Conservation (phyloP, 1,140 invertebrate genomes). For the Pomphorhynchus laevis region DNA sequence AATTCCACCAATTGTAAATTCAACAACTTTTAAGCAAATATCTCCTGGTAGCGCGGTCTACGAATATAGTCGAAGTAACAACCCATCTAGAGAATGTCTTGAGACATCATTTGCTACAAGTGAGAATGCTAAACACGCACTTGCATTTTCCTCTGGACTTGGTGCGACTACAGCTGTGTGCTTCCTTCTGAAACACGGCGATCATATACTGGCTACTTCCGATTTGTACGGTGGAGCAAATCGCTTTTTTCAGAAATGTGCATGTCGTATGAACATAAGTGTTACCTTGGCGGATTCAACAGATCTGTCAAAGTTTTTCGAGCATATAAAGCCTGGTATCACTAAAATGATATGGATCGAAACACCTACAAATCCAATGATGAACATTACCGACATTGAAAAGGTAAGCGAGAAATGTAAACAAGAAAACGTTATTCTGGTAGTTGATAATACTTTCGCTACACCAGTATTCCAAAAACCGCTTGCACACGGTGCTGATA, state of each 20-base stretch:
- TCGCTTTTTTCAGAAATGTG: conserved; percentile 25
- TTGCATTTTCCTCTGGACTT: conserved; percentile 45
- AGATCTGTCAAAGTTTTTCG: conserved; percentile 29
- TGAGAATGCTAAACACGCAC: conserved; percentile 49
- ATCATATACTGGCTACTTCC: conserved; percentile 57
- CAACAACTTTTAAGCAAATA: conserved; percentile 67
- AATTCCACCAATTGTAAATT: too few relatives aligned
- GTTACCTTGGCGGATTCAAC: conserved; percentile 44
- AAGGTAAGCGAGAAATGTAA: conserved; percentile 31
- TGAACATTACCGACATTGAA: conserved; percentile 58
- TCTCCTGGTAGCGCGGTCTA: conserved; percentile 38
- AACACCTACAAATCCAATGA: conserved; percentile 71
- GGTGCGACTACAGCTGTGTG: conserved; percentile 39
- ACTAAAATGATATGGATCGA: conserved; percentile 68
- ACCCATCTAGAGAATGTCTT: conserved; percentile 53
- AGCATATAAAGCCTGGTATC: conserved; percentile 27
- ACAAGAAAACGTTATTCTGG: conserved; percentile 30
- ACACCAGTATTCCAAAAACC: conserved; percentile 70
- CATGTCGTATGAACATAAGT: conserved; percentile 31
- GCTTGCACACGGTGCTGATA: conserved; percentile 50
- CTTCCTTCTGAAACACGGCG: conserved; percentile 37
- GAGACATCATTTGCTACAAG: conserved; percentile 54
- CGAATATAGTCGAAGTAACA: conserved; percentile 66
- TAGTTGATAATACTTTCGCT: conserved; percentile 84
- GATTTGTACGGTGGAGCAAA: conserved; percentile 64